Conservation (phyloP, 2,888 invertebrate species). For the Nezara viridula region DNA sequence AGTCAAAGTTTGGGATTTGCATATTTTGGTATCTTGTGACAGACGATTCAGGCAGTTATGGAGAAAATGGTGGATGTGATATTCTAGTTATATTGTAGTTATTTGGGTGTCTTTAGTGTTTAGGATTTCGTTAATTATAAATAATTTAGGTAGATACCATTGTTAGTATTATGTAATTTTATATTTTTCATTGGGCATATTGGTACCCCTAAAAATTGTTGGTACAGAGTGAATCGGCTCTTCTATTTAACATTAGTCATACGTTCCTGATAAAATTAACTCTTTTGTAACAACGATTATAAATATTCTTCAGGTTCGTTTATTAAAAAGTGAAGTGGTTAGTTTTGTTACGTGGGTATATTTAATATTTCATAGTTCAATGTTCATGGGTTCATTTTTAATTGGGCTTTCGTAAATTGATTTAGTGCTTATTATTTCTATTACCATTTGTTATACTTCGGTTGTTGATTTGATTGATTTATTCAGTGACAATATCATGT, state of each 20-base stretch:
- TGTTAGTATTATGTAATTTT: neutral
- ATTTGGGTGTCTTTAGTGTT: conserved; percentile 32
- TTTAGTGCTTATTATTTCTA: neutral
- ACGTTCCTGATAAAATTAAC: conserved; percentile 54
- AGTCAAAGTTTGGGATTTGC: neutral
- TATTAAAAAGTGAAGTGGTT: neutral
- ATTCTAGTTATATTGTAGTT: conserved; percentile 53
- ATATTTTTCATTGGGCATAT: neutral
- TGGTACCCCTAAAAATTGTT: neutral
- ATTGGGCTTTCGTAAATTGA: neutral
- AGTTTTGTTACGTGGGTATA: neutral
- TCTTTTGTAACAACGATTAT: conserved; percentile 2
- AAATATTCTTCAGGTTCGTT: neutral
- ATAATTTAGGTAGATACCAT: conserved; percentile 31
- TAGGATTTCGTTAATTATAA: conserved; percentile 43
- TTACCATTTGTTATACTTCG: neutral
- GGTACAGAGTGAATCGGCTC: neutral
- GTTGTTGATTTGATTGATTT: neutral
- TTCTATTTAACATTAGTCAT: conserved; percentile 51
- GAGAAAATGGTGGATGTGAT: conserved; percentile 57
- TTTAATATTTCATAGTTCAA: neutral
- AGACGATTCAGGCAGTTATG: conserved; percentile 37
- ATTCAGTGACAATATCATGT: neutral
- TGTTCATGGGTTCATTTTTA: neutral
- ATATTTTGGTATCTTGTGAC: conserved; percentile 32